Base-by-base conservation (phyloP, 53 echinoderm and acorn worm species). In the Echinometra lucunter region DNA sequence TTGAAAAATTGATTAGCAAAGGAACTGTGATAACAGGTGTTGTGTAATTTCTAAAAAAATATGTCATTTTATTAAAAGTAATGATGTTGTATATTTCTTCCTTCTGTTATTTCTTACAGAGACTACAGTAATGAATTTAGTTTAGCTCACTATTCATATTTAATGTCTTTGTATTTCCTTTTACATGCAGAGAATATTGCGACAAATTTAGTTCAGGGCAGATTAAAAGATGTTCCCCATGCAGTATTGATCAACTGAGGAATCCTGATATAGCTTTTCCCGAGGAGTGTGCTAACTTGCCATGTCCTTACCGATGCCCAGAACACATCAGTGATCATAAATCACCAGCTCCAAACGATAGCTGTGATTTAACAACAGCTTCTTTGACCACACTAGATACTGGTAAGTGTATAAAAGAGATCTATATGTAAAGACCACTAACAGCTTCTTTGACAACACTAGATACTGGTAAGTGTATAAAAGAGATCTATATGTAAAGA, bases 311-410 rank as follows among this genome's bases (percentile, higher is more conserved):
- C 28, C 49, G 56, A 21, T 88, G 88, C 25, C 88, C 88, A 28
- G 88, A 88, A 88, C 55, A 56, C 11, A 88, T 55, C 88, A 53
- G n/a, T 2, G 88, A 49, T 7, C 1, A 0, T n/a, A 6, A 0
- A 2, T 34, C 49, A 49, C 55, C 56, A 30, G 88, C 88, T 34
- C 88, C 88, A 30, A 0, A 0, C 3, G 6, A 17, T 16, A 88
- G 88, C 12, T 88, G 88, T 88, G 88, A 88, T 56, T 4, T 56
- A 88, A 88, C 88, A 49, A 88, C 88, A 49, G 15, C 88, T 88
- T n/a, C 88, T 38, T 44, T 38, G 8, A 88, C 88, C 13, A 88
- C 88, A 7, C n/a, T 15, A 0, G 88, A 56, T 88, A 49, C 49
- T 9, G 49, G 49, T 53, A 53, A 11, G 53, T 53, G 13, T 13